Evolutionary conservation across 2,888 invertebrate genomes (phyloP), one percentile per base, ranked within the genome.

Genomic region (Mythimna pallens): DNA sequence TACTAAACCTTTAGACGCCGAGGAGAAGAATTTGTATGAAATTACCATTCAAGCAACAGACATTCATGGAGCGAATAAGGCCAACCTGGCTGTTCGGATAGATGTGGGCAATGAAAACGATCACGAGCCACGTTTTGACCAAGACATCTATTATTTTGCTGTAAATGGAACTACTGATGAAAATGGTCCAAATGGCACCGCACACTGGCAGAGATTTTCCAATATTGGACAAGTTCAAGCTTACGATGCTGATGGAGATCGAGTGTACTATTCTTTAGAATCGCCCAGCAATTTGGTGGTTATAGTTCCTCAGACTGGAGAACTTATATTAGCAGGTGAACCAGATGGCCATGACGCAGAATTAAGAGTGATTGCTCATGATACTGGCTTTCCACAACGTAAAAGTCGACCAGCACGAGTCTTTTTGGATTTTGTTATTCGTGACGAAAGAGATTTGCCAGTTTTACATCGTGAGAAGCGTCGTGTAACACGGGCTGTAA

Each of bases 221-320:
- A 97, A 98, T 50, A 97, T 99, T 78, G 99, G 99, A 1, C 98
- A 97, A 89, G 98, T 99, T 20, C 97, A 97, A 80, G 99, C 99
- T 0, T 97, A 97, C 69, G 99, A 99, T 92, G 98, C 98, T 0
- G 99, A 99, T 92, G 98, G 98, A n/a, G 99, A 99, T 93, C 97
- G 98, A 87, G 97, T 99, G n/a, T 98, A 98, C 66, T 99, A 99
- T 92, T 97, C 98, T 69, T 94, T 99, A 69, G 97, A 97, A 70
- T 97, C 98, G 5, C 98, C 98, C 17, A 98, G 98, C 82, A 98
- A 98, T 89, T 96, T 98, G 84, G 97, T 98, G 58, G 98, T 99
- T 20, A 98, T 99, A 83, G 98, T 99, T 5, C 99, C 99, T 0
- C 99, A 99, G 94, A 99, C 99, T 0, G 99, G 99, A 0, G 98